Conservation (phyloP, 2,888 invertebrate genomes). For the Agrotis clavis region DNA sequence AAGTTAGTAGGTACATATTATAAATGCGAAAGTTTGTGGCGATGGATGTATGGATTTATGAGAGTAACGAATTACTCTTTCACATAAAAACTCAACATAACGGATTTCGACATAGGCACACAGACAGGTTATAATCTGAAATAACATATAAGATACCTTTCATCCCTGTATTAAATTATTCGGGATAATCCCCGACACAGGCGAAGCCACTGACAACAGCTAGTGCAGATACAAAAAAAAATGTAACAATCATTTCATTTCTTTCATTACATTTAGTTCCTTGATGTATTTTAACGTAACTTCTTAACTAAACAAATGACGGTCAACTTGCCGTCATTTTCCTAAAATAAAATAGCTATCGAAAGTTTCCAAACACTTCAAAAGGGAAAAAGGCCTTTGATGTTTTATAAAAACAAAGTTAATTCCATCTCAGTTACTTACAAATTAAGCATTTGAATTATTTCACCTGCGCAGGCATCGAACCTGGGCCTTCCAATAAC, state of each 20-base stretch:
- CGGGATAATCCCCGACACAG: too few species aligned
- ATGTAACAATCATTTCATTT: not conserved
- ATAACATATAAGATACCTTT: too few species aligned
- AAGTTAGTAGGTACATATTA: too few species aligned
- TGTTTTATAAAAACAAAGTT: conserved; percentile 25
- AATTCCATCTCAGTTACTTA: conserved; percentile 20
- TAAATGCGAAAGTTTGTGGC: too few species aligned
- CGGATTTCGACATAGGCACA: too few species aligned
- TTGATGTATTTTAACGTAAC: not conserved
- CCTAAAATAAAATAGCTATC: not conserved
- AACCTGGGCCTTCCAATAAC: conserved; percentile 70
- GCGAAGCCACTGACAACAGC: too few species aligned
- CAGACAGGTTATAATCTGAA: too few species aligned
- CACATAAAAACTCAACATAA: too few species aligned
- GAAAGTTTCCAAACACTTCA: conserved; percentile 12
- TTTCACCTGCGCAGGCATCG: conserved; percentile 63
- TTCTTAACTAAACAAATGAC: not conserved
- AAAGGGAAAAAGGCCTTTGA: conserved; percentile 23
- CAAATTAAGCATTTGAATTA: conserved; percentile 54
- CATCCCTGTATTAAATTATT: too few species aligned
- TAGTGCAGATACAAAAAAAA: not conserved
- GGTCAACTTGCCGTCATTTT: conserved; percentile 3
- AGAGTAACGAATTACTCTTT: too few species aligned
- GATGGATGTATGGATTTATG: too few species aligned
- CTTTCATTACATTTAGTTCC: not conserved